Base-by-base conservation (phyloP, 2,113 vertebrate genomes). In the Pelecanus crispus region DNA sequence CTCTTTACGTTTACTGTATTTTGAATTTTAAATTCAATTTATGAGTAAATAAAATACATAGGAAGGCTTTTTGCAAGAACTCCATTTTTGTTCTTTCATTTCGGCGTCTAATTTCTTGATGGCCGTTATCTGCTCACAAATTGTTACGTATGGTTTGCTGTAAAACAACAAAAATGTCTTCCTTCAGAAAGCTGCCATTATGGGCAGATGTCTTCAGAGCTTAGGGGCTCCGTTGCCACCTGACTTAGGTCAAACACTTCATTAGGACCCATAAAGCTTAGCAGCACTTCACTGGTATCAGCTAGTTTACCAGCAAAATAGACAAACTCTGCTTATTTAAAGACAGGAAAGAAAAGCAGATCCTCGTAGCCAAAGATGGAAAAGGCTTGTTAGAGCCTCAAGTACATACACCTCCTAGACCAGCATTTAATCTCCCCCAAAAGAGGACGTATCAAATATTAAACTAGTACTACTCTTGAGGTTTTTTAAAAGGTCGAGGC, bases 401-500 rank as follows among this genome's bases (percentile, higher is more conserved):
- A 95, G 45, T 62, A 29, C 49, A 6, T 42, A 8, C 18, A 55
- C 40, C 26, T 96, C 63, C 71, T 66, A 63, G 40, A 52, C 50
- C 65, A 81, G 77, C 49, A 58, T 75, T 91, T 89, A 44, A 87
- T 92, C 81, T 94, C 62, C 62, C 94, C 91, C 70, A 13, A 91
- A 94, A 95, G 61, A 80, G 74, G 59, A 61, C 6, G 20, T 80
- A 68, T 86, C 52, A 79, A 80, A 56, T 53, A 78, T 94, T 94
- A 83, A 96, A 86, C 67, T 66, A 56, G 26, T 52, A 62, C 77
- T 89, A 66, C 75, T 91, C 79, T 55, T 70, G 59, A 96, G 85
- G 86, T 94, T 96, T 88, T 82, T 88, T 59, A 21, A 86, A 96
- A 95, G 95, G 88, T 88, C 68, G 53, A 77, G 91, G 77, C 73